A percentile compares a stretch with the other conserved stretches of the same genome.
Conservation (phyloP, 2,888 invertebrate species). For the Apamea crenata region DNA sequence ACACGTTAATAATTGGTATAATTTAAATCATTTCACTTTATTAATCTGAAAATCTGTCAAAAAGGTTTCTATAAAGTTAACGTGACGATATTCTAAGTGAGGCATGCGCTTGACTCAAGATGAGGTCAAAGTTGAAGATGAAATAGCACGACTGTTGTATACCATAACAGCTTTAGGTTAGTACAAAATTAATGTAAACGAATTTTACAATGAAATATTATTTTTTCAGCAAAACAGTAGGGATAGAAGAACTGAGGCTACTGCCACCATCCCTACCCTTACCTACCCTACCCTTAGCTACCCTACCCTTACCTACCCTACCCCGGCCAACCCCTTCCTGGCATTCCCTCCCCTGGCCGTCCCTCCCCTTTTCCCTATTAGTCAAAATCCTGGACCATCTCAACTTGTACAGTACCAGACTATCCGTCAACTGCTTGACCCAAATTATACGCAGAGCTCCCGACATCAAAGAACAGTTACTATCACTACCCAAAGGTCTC, state of each 20-base stretch:
- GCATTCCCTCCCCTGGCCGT: neutral
- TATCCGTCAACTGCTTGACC: neutral
- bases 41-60: too few species aligned
- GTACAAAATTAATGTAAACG: neutral
- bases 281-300: neutral
- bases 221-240: neutral
- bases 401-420: neutral
- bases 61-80: too few species aligned
- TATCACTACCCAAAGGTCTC: neutral
- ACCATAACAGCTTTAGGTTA: neutral
- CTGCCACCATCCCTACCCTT: neutral
- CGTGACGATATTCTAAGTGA: neutral
- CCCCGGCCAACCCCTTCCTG: too few species aligned
- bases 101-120: too few species aligned
- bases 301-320: neutral
- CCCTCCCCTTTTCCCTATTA: too few species aligned
- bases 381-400: too few species aligned
- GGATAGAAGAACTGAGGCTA: neutral
- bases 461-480: neutral
- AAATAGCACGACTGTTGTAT: neutral
- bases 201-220: too few species aligned
- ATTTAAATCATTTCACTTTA: too few species aligned
- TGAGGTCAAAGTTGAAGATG: neutral
- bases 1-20: too few species aligned
- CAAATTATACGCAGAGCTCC: neutral